A percentile compares a stretch with the other conserved stretches of the same genome.
Conservation (phyloP, 2,888 invertebrate species). For the Ophion obscuratus region DNA sequence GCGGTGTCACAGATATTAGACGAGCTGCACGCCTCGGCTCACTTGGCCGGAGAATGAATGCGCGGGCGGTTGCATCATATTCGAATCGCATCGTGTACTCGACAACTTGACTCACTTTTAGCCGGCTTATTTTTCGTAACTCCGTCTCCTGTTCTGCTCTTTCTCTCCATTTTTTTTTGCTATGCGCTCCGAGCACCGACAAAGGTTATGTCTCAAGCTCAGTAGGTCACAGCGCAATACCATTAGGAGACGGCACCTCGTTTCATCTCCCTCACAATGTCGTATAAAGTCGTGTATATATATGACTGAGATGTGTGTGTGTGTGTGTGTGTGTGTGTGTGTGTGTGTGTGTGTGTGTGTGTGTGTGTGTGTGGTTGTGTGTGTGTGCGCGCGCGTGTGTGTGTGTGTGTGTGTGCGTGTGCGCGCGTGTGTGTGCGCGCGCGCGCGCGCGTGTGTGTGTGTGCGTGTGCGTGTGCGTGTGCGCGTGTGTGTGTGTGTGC, state of each 20-base stretch:
- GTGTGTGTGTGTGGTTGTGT: too few relatives aligned
- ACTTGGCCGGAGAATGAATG: constrained; percentile 34
- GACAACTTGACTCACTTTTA: constrained; percentile 69
- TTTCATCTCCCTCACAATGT: constrained; percentile 43
- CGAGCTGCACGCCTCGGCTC: constrained; percentile 32
- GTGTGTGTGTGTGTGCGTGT: too few relatives aligned
- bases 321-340: too few relatives aligned
- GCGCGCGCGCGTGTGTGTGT: too few relatives aligned
- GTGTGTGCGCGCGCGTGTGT: too few relatives aligned
- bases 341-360: too few relatives aligned
- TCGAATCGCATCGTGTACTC: constrained; percentile 57
- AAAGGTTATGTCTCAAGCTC: constrained; percentile 84
- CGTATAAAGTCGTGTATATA: background rate
- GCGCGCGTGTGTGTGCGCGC: too few relatives aligned
- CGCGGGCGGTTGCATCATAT: constrained; percentile 70
- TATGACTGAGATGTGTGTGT: background rate
- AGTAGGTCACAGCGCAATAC: constrained; percentile 79
- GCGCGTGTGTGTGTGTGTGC: too few relatives aligned
- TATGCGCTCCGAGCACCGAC: constrained; percentile 66
- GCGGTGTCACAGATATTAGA: constrained; percentile 73
- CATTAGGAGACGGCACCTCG: constrained; percentile 30
- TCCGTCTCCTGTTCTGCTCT: constrained; percentile 26
- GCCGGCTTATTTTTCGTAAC: constrained; percentile 48
- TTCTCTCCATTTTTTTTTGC: constrained; percentile 26
- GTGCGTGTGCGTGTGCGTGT: too few relatives aligned